These are phyloP conservation scores for Tetragonula carbonaria DNA, from an alignment of 2,888 invertebrate genomes.

Conservation along the genomic window DNA sequence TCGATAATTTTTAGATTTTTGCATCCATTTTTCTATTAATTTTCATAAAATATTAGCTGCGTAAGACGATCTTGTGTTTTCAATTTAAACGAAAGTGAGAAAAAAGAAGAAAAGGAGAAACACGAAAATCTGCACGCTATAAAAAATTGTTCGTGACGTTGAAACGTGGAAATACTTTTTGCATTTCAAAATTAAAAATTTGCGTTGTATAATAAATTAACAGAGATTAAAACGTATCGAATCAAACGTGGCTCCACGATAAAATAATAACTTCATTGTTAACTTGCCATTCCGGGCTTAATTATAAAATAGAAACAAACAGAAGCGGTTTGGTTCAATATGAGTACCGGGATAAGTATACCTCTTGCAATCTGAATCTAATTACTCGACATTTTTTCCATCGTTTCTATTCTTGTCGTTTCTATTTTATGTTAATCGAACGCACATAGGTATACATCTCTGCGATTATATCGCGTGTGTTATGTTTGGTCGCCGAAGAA, in stretches of 20 bases:
- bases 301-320: background rate
- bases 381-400: conserved; percentile 16
- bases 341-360: background rate
- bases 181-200: background rate
- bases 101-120: background rate
- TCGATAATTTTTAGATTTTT: background rate
- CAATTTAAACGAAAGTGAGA: background rate
- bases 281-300: background rate
- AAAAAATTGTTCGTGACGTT: background rate
- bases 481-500: conserved; percentile 43
- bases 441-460: background rate
- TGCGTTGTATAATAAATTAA: too few species aligned
- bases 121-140: background rate
- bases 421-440: conserved; percentile 44
- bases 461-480: conserved; percentile 27
- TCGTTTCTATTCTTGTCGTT: conserved; percentile 8
- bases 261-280: background rate
- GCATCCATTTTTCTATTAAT: background rate
- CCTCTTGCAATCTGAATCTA: conserved; percentile 17
- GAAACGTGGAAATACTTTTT: background rate
- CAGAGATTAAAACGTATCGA: background rate
- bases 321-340: background rate
- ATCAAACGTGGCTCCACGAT: background rate
- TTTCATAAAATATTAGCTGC: background rate
- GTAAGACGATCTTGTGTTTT: background rate